Percentiles rank a stretch among this genome's conserved stretches.
phyloP scores from a whole-genome alignment of 2,888 invertebrate genomes.

The Mylabris sibirica region DNA sequence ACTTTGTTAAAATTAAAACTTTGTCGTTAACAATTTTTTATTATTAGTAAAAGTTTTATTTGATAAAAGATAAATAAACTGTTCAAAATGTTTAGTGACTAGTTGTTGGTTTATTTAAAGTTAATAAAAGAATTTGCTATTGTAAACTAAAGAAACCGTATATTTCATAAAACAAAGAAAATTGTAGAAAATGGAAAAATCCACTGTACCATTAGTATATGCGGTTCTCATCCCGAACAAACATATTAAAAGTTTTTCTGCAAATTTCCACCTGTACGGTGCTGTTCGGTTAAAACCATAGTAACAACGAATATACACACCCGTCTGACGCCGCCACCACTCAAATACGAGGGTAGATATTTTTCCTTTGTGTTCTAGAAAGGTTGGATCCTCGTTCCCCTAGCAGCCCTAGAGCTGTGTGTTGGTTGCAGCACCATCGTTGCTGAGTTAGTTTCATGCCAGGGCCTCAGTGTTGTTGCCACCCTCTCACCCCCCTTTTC shows the following conservation, averaged over 20 bases:
- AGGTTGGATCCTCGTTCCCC: constrained; percentile 46
- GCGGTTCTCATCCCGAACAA: constrained; percentile 9
- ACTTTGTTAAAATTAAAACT: not conserved
- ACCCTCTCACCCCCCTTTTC: constrained; percentile 40
- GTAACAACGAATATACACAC: constrained; percentile 40
- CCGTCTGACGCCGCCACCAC: constrained; percentile 32
- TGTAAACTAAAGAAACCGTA: not conserved
- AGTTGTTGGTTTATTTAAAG: not conserved
- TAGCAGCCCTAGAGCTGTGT: constrained; percentile 25
- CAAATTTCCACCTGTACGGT: constrained; percentile 41
- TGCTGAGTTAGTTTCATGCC: constrained; percentile 37
- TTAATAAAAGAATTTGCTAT: not conserved
- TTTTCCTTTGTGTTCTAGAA: constrained; percentile 51
- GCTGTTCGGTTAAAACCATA: constrained; percentile 47
- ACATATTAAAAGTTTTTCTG: constrained; percentile 21
- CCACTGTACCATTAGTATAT: not conserved
- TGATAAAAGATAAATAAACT: not conserved
- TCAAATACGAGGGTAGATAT: constrained; percentile 39
- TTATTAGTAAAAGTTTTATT: not conserved
- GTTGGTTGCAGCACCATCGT: constrained; percentile 20
- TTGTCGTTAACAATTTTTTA: not conserved
- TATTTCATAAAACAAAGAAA: not conserved
- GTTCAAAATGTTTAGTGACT: not conserved
- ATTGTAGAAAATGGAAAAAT: not conserved
- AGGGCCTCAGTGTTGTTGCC: constrained; percentile 38